Conservation (phyloP, 2,113 vertebrate species). For the Ageneiosus marmoratus region DNA sequence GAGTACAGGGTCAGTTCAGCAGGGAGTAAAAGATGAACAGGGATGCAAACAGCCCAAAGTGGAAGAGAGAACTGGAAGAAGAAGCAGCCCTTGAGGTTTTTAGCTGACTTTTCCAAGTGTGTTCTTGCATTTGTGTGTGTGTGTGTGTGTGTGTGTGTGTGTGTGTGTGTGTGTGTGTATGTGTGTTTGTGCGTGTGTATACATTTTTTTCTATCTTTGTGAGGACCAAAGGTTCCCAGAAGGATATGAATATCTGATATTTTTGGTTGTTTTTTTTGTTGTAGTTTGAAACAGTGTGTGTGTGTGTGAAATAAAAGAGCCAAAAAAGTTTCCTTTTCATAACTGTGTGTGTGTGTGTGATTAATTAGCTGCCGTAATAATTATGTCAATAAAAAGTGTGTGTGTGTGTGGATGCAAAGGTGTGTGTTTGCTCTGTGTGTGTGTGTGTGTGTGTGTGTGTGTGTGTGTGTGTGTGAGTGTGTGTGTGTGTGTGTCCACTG, state of each 20-base stretch:
- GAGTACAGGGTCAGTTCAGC: not conserved
- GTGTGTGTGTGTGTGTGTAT: not conserved
- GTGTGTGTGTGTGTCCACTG: not conserved
- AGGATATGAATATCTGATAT: too few relatives aligned
- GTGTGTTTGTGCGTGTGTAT: constrained; percentile 4
- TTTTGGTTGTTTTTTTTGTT: too few relatives aligned
- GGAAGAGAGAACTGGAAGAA: not conserved
- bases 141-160: not conserved
- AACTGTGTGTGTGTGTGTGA: too few relatives aligned
- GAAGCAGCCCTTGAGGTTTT: not conserved
- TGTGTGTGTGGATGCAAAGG: too few relatives aligned
- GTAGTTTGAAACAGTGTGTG: too few relatives aligned
- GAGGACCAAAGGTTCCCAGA: too few relatives aligned
- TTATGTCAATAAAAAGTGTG: too few relatives aligned
- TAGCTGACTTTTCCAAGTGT: constrained; percentile 1
- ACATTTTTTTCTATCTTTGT: too few relatives aligned
- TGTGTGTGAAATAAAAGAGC: too few relatives aligned
- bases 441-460: not conserved
- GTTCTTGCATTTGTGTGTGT: not conserved
- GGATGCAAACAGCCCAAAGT: not conserved
- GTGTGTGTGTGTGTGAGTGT: not conserved
- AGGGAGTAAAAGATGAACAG: not conserved
- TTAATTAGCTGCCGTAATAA: too few relatives aligned
- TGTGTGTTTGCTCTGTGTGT: too few relatives aligned
- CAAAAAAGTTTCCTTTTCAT: too few relatives aligned